These are phyloP conservation scores for Acromyrmex echinatior DNA, from an alignment of 1,140 invertebrate species.

Conservation along the genomic window DNA sequence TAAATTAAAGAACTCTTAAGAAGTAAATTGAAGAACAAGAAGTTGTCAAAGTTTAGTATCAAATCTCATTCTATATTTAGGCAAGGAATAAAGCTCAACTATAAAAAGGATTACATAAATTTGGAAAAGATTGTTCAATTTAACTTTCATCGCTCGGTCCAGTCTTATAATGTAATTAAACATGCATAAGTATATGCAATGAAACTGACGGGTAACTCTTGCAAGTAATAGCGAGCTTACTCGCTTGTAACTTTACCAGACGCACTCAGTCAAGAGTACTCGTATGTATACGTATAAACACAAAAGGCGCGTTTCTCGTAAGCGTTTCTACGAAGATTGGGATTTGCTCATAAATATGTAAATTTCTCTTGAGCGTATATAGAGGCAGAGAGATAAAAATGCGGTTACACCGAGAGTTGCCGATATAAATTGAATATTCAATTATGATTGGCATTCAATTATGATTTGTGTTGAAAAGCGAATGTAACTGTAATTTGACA, in stretches of 20 bases:
- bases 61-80: not conserved
- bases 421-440: conserved; percentile 37
- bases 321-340: conserved; percentile 14
- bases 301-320: not conserved
- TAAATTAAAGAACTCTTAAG: not conserved
- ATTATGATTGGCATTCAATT: conserved; percentile 3
- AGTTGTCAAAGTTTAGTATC: not conserved
- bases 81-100: not conserved
- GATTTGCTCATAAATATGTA: conserved; percentile 60
- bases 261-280: not conserved
- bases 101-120: not conserved
- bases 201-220: conserved; percentile 26
- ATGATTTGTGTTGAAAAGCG: conserved; percentile 12
- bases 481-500: not conserved
- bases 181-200: not conserved
- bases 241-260: conserved; percentile 12
- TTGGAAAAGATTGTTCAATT: not conserved
- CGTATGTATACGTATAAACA: conserved; percentile 4
- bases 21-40: not conserved
- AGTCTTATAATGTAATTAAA: conserved; percentile 28
- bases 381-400: conserved; percentile 4
- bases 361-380: not conserved
- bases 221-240: conserved; percentile 33
- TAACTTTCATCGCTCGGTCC: not conserved
- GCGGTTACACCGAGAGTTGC: not conserved